A percentile compares a stretch with the other conserved stretches of the same genome.
phyloP scores from a whole-genome alignment of 2,113 vertebrate species.

The Gopherus evgoodei region DNA sequence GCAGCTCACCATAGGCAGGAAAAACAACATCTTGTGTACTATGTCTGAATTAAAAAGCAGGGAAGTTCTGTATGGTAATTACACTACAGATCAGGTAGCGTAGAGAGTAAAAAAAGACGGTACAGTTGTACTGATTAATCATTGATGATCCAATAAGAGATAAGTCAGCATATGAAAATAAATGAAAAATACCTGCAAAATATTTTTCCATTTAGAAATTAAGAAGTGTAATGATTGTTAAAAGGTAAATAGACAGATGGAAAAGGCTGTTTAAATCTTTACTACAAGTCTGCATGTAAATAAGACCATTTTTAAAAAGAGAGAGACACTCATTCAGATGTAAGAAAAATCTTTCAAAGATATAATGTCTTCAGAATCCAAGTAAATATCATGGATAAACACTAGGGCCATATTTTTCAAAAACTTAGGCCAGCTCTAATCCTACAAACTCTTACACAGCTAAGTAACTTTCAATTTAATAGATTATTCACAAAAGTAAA shows the following conservation, averaged over 20 bases:
- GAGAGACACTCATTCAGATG: not conserved
- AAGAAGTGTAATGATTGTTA: not conserved
- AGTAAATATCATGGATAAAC: not conserved
- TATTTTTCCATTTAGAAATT: not conserved
- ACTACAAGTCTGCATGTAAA: not conserved
- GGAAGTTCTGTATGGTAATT: not conserved
- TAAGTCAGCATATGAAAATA: not conserved
- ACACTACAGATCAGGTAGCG: not conserved
- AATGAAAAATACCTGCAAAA: not conserved
- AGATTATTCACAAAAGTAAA: not conserved
- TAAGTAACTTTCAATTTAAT: not conserved
- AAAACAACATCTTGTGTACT: not conserved
- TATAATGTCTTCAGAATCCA: not conserved
- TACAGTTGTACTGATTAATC: not conserved
- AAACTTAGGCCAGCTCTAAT: not conserved
- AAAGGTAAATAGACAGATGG: not conserved
- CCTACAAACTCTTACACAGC: not conserved
- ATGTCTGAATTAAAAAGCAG: not conserved
- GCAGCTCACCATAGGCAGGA: not conserved
- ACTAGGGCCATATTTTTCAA: not conserved
- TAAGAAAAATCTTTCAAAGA: not conserved
- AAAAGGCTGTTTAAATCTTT: not conserved
- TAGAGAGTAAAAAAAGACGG: not conserved
- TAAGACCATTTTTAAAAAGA: not conserved
- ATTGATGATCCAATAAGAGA: not conserved